phyloP scores from a whole-genome alignment of 2,797 vertebrate genomes.

The Sarcoramphus papa region DNA sequence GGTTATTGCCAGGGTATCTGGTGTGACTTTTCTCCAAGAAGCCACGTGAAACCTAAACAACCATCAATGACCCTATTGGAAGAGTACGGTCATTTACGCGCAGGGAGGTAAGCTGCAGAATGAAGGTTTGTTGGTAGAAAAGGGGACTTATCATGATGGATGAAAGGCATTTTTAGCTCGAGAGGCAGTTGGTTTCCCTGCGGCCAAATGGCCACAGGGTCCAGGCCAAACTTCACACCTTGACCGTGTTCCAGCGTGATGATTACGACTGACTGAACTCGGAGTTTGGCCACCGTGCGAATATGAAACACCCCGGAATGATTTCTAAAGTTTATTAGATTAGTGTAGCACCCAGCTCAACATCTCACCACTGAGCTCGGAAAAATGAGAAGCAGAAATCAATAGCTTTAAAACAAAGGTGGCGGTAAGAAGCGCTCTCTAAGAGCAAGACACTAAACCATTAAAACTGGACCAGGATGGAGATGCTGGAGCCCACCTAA shows the following conservation, averaged over 20 bases:
- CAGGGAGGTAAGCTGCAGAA: not conserved
- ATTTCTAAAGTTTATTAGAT: constrained; percentile 30
- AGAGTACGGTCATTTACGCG: not conserved
- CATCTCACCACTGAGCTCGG: not conserved
- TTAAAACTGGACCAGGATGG: not conserved
- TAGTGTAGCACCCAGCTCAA: not conserved
- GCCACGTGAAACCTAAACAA: not conserved
- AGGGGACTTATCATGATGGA: constrained; percentile 41
- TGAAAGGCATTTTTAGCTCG: constrained; percentile 41
- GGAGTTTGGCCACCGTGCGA: not conserved
- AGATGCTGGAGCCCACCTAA: not conserved
- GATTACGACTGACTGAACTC: constrained; percentile 34
- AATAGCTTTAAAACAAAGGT: not conserved
- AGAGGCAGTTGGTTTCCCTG: constrained; percentile 62
- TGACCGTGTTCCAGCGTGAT: constrained; percentile 48
- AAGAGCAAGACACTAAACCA: not conserved
- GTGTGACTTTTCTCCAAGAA: not conserved
- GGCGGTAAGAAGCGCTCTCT: rapidly evolving
- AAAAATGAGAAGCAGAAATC: not conserved
- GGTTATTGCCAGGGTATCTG: not conserved
- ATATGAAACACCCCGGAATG: not conserved
- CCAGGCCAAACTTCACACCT: constrained; percentile 51
- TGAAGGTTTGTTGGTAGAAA: constrained; percentile 33
- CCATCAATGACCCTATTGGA: not conserved
- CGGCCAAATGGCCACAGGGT: constrained; percentile 59